Percentiles rank a stretch among this genome's conserved stretches.
These are phyloP conservation scores for Tetheella fluctuosa DNA, from an alignment of 2,888 invertebrate genomes.

Conservation along the genomic window DNA sequence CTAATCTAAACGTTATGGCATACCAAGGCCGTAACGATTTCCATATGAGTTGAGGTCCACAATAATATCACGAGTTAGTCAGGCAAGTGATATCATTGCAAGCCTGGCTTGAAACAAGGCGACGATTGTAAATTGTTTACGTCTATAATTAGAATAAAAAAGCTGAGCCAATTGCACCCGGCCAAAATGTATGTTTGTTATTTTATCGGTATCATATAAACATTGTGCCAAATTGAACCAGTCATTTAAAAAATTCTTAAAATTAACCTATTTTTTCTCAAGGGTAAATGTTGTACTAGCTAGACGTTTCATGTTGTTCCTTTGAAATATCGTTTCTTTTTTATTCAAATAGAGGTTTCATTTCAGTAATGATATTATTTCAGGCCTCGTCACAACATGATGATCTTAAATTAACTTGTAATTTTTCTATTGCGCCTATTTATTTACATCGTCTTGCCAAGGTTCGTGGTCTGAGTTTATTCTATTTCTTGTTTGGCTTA, in stretches of 20 bases:
- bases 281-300: background rate
- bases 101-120: constrained; percentile 17
- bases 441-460: background rate
- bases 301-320: background rate
- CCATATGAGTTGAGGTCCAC: constrained; percentile 44
- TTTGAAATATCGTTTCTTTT: background rate
- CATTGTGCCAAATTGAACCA: constrained; percentile 30
- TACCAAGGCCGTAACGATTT: constrained; percentile 49
- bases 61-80: constrained; percentile 43
- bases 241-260: background rate
- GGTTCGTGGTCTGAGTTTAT: no score
- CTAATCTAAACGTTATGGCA: constrained; percentile 28
- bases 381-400: background rate
- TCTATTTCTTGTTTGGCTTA: background rate
- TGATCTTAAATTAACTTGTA: background rate
- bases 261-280: background rate
- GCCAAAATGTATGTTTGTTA: constrained; percentile 22
- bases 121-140: constrained; percentile 5
- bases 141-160: constrained; percentile 27
- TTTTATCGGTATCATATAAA: constrained; percentile 28
- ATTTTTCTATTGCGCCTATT: background rate
- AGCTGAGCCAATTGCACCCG: constrained; percentile 19
- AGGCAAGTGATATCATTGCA: constrained; percentile 44
- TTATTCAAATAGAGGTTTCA: background rate
- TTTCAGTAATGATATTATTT: background rate